Conservation (phyloP, 2,888 invertebrate species). For the Lepidochitona cinerea region DNA sequence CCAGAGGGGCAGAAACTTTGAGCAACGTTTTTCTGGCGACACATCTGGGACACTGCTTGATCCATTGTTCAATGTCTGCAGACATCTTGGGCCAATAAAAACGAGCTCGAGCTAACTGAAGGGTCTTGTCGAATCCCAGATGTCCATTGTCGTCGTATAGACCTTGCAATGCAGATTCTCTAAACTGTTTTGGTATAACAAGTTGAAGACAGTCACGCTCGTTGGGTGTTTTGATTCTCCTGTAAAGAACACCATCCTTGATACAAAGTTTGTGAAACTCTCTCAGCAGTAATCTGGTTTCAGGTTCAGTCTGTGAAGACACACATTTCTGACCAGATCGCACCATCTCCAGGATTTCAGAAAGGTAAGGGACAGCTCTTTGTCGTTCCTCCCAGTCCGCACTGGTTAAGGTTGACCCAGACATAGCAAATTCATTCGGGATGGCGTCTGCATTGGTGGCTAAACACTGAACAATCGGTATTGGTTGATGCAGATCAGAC, state of each 20-base stretch:
- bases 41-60: neutral
- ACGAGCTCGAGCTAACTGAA: neutral
- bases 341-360: neutral
- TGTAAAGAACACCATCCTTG: neutral
- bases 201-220: neutral
- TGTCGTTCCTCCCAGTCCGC: neutral
- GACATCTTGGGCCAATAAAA: slow-evolving; percentile 8
- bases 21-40: neutral
- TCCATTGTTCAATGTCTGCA: neutral
- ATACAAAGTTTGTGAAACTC: neutral
- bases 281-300: neutral
- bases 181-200: neutral
- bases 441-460: neutral
- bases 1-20: neutral
- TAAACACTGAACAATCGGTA: neutral
- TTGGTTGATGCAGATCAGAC: neutral
- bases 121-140: neutral
- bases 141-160: neutral
- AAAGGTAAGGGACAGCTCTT: neutral
- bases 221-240: neutral
- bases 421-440: neutral
- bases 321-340: neutral
- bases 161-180: neutral
- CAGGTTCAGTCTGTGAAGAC: neutral
- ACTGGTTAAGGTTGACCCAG: neutral